Base-by-base conservation (phyloP, 2,888 invertebrate genomes). In the Exocentrus adspersus region DNA sequence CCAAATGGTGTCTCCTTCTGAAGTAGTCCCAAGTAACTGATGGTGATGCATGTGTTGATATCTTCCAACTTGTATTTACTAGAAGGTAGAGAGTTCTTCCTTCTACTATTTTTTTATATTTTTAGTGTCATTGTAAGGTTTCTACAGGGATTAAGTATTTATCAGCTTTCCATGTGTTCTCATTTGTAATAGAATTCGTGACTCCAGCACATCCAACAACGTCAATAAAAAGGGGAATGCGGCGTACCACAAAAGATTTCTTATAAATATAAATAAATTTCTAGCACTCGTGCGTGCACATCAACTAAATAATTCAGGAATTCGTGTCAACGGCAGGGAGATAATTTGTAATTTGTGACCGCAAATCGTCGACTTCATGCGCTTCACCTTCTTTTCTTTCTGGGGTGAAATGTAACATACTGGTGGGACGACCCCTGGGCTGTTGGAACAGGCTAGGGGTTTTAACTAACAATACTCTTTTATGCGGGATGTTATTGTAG, bases 401-500 rank as follows among this genome's bases (percentile, higher is more conserved):
- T n/a, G 57, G 56, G 21, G 65, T 64, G 64, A 68, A 70, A 73
- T 60, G 69, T 62, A 69, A 73, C 75, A 75, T 73, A 70, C 72
- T 73, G 75, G 58, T 66, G 60, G 65, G 63, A 61, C 70, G 70
- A 69, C 72, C 75, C 69, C 54, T 12, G 14, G 42, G 24, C 65
- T 52, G 58, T 64, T 60, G 60, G 58, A 64, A 52, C 41, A 48
- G 57, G 46, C 45, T 53, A 42, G 66, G 65, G 66, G 51, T 62
- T 62, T 60, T 30, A 50, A 42, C 62, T 54, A 58, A 57, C 62
- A 64, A 67, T 62, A 57, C 64, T 62, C 64, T 64, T 67, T 64
- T 60, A 57, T 37, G 37, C 37, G 37, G 62, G 59, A 48, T 60
- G 43, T 62, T 64, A 64, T 67, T 59, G 64, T 59, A 28, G 61